phyloP scores from a whole-genome alignment of 2,797 vertebrate genomes.

The Anguilla anguilla region DNA sequence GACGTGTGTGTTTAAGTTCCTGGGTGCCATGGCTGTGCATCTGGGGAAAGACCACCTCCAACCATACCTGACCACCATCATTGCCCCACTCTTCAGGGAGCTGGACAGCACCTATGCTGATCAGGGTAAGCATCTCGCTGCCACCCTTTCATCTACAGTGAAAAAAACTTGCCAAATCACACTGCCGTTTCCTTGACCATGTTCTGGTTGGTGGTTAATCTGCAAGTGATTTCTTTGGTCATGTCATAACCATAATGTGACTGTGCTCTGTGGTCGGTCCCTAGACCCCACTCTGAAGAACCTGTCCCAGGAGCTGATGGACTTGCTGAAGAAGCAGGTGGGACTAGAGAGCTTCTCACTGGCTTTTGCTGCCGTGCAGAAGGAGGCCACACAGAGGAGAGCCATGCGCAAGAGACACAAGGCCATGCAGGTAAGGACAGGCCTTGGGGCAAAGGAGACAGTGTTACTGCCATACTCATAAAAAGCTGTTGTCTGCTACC shows the following conservation, averaged over 20 bases:
- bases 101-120: constrained; percentile 95
- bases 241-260: background rate
- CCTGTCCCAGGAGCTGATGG: constrained; percentile 94
- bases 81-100: constrained; percentile 89
- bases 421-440: constrained; percentile 82
- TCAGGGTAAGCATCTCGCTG: constrained; percentile 76
- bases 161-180: background rate
- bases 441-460: background rate
- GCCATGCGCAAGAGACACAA: constrained; percentile 83
- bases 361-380: constrained; percentile 89
- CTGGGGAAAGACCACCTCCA: constrained; percentile 83
- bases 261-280: constrained; percentile 30
- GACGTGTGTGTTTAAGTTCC: constrained; percentile 93
- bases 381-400: constrained; percentile 82
- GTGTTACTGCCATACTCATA: too few relatives aligned
- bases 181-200: background rate
- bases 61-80: constrained; percentile 84
- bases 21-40: constrained; percentile 88
- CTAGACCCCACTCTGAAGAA: constrained; percentile 92
- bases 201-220: background rate
- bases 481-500: too few relatives aligned
- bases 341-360: constrained; percentile 88
- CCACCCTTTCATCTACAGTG: background rate
- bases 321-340: constrained; percentile 88
- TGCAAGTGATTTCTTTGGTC: background rate